Conservation (phyloP, 2,888 invertebrate species). For the Tineola bisselliella region DNA sequence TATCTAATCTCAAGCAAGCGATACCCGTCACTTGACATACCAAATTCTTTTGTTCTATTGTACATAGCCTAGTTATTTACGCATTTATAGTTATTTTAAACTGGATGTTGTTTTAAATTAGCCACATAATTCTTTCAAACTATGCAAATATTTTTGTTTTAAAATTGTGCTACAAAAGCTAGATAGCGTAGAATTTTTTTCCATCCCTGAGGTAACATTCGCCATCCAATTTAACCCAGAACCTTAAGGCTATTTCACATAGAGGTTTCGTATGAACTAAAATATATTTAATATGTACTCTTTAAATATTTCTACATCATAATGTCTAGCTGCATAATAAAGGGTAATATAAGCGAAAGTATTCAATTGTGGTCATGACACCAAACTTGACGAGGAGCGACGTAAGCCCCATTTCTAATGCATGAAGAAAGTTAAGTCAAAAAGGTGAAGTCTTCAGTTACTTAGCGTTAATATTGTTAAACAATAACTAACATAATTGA, state of each 20-base stretch:
- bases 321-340: not conserved
- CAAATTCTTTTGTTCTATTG: not conserved
- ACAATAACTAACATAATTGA: not conserved
- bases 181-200: not conserved
- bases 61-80: not conserved
- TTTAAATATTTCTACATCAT: not conserved
- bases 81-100: not conserved
- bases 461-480: not conserved
- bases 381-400: constrained; percentile 1
- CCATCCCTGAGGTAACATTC: not conserved
- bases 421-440: constrained; percentile 6
- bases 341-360: constrained; percentile 8
- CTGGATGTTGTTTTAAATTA: not conserved
- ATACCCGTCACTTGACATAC: not conserved
- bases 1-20: constrained; percentile 1
- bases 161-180: not conserved
- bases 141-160: not conserved
- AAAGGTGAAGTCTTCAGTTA: not conserved
- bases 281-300: no score
- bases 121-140: not conserved
- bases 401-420: constrained; percentile 11
- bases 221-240: not conserved
- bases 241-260: not conserved
- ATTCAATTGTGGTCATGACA: not conserved
- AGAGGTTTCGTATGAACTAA: not conserved